A percentile compares a stretch with the other conserved stretches of the same genome.
These are phyloP conservation scores for Lonchura striata DNA, from an alignment of 2,113 vertebrate genomes.

Conservation along the genomic window DNA sequence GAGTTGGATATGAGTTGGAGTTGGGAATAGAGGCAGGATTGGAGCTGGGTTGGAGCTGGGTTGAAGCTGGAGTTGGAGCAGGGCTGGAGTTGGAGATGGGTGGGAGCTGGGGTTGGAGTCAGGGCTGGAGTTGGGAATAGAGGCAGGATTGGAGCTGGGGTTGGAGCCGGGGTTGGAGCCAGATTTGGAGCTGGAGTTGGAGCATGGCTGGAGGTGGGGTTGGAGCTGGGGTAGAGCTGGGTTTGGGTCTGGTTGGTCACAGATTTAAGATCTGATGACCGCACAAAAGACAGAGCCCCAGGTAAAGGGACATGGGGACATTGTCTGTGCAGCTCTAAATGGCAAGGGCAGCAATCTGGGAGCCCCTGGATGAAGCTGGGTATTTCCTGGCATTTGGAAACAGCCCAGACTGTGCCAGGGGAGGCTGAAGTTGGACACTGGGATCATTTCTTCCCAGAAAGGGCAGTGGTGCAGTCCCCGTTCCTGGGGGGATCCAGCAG, in stretches of 20 bases:
- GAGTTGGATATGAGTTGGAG: neutral
- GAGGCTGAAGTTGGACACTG: neutral
- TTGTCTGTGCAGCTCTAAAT: too few relatives aligned
- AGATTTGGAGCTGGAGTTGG: too few relatives aligned
- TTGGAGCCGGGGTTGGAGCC: neutral
- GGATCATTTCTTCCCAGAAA: neutral
- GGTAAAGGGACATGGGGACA: accelerated
- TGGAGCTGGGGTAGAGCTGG: neutral
- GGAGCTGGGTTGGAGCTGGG: neutral
- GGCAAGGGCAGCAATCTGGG: accelerated
- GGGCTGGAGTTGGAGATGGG: too few relatives aligned
- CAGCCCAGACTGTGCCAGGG: neutral
- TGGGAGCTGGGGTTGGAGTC: too few relatives aligned
- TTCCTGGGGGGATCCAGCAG: neutral
- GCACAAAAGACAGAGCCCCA: too few relatives aligned
- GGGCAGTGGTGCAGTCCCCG: too few relatives aligned
- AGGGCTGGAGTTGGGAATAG: too few relatives aligned
- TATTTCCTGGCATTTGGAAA: neutral
- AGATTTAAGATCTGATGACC: neutral
- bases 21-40: too few relatives aligned
- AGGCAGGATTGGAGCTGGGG: neutral
- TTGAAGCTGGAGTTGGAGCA: too few relatives aligned
- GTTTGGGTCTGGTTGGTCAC: neutral
- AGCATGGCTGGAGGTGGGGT: too few relatives aligned
- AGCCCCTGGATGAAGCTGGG: neutral